Base-by-base conservation (phyloP, 1,140 invertebrate species). In the Apocrypta bakeri region DNA sequence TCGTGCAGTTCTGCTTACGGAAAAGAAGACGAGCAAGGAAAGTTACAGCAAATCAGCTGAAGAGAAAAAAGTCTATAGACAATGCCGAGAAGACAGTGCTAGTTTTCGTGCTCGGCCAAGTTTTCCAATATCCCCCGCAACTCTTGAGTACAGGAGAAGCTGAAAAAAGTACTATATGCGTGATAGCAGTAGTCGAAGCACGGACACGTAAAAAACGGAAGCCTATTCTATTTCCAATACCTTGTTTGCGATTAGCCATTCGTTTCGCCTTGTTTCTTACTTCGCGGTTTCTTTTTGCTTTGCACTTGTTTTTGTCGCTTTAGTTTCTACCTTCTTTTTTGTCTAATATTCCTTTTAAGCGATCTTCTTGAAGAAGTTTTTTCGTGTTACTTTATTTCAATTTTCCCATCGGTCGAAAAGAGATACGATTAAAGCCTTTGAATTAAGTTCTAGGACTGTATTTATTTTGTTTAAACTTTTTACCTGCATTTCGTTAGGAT, bases 81-180 rank as follows among this genome's bases (percentile, higher is more conserved):
- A 27, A 63, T 72, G 29, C 61, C 12, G 11, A 66, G 37, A 75
- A 83, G 81, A 81, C 42, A 73, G 12, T 72, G 63, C 21, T 37
- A 77, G 83, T 75, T 71, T 61, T 48, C 48, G n/a, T n/a, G n/a
- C 76, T 56, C 17, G 24, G 71, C 69, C 83, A 87, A 88, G 87
- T 89, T 89, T 89, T 88, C 87, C 88, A 89, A 88, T 89, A 85
- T 88, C 83, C 85, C 27, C 27, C 31, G 79, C n/a, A 78, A 74
- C 68, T 75, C 27, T 81, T 42, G 27, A 40, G 42, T 29, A 27
- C 24, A 56, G 85, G 12, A 66, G 83, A 87, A 88, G 86, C 84
- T 17, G 48, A 56, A 56, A 56, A 56, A 56, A 17, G n/a, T 17
- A 17, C 42, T 48, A 17, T 48, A 56, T 17, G 48, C 17, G 48